phyloP scores from a whole-genome alignment of 1,140 invertebrate genomes.

The Leptopilina clavipes region DNA sequence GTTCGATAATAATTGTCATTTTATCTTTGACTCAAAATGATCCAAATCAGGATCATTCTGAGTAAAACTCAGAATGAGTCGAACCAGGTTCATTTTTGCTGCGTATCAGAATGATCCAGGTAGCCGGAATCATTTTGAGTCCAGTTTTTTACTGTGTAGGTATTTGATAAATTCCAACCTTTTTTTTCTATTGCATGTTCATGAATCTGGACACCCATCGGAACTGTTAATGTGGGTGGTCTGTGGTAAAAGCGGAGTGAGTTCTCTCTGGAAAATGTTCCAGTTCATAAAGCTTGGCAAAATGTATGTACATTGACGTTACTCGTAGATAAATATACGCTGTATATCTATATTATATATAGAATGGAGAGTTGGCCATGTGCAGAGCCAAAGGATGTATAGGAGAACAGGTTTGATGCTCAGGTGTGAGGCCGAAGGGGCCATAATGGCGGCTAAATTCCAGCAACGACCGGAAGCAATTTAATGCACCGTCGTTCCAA shows the following conservation, averaged over 20 bases:
- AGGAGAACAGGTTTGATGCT: conserved; percentile 38
- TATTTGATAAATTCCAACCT: no score
- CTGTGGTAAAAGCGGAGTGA: conserved; percentile 12
- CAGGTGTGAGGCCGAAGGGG: conserved; percentile 51
- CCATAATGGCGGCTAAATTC: conserved; percentile 70
- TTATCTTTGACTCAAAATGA: no score
- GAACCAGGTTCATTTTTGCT: no score
- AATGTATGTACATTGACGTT: conserved; percentile 6
- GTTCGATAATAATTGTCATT: no score
- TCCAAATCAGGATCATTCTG: no score
- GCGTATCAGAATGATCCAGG: no score
- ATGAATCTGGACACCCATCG: conserved; percentile 7
- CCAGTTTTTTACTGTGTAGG: no score
- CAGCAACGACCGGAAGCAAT: conserved; percentile 72
- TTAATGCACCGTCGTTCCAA: conserved; percentile 72
- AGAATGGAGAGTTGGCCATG: no score
- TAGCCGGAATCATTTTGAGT: no score
- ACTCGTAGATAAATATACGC: background rate
- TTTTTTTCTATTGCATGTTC: conserved; percentile 5
- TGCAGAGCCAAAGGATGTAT: background rate
- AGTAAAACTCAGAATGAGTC: no score
- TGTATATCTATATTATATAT: background rate
- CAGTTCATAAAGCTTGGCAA: conserved; percentile 27
- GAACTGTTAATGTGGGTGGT: conserved; percentile 14
- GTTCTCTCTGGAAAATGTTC: conserved; percentile 25